phyloP scores from a whole-genome alignment of 2,113 vertebrate species.

The Ceuthmochares aereus region DNA sequence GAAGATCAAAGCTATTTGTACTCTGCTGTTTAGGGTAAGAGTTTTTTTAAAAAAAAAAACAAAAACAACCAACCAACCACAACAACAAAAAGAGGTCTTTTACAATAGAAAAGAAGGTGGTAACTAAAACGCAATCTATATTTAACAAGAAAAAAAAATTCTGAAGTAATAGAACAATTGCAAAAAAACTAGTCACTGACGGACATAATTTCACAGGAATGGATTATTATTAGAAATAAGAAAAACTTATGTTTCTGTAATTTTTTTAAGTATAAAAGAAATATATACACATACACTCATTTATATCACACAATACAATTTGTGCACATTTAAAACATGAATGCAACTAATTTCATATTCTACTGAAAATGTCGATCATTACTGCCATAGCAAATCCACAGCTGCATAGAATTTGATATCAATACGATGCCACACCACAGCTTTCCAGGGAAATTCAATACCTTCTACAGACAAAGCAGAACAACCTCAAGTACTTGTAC shows the following conservation, averaged over 20 bases:
- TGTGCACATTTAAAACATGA: not conserved
- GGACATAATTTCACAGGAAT: not conserved
- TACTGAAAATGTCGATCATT: not conserved
- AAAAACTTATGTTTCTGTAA: not conserved
- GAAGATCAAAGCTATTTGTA: not conserved
- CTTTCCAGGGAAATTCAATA: not conserved
- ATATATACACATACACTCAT: accelerated
- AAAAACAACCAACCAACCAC: too few species aligned
- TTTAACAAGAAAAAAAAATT: not conserved
- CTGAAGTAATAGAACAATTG: not conserved
- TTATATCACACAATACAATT: not conserved
- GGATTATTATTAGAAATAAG: not conserved
- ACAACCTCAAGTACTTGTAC: not conserved
- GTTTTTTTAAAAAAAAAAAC: not conserved
- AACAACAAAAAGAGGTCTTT: not conserved
- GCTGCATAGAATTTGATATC: not conserved
- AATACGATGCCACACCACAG: not conserved
- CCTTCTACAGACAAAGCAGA: not conserved
- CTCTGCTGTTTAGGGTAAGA: not conserved
- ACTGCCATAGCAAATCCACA: not conserved
- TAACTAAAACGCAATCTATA: not conserved
- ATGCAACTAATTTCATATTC: not conserved
- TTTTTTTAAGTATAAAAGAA: not conserved
- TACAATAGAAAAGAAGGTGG: not conserved
- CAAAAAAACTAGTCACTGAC: not conserved